A percentile compares a stretch with the other conserved stretches of the same genome.
Conservation (phyloP, 2,797 vertebrate species). For the Nannoperca obscura region DNA sequence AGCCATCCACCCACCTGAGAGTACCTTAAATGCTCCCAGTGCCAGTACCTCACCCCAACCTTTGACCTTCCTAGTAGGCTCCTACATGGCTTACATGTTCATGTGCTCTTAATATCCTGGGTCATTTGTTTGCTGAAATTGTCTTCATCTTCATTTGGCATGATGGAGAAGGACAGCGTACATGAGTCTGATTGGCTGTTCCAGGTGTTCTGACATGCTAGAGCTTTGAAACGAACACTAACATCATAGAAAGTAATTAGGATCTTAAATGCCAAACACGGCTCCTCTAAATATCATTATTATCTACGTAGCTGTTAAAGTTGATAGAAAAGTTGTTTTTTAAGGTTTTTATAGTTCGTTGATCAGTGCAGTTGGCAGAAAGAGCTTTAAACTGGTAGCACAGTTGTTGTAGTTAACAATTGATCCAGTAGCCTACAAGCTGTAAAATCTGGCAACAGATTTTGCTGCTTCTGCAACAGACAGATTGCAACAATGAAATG, state of each 20-base stretch:
- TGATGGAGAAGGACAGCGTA: not conserved
- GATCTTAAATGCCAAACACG: not conserved
- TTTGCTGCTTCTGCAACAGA: slow-evolving; percentile 39
- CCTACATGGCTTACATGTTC: too few relatives aligned
- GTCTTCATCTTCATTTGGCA: not conserved
- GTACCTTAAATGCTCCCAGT: not conserved
- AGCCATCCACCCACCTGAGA: not conserved
- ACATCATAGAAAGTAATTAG: not conserved
- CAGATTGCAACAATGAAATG: slow-evolving; percentile 44
- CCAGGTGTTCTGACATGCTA: not conserved
- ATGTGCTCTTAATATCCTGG: not conserved
- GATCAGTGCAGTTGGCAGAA: slow-evolving; percentile 43
- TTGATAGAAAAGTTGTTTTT: not conserved
- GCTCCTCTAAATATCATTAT: not conserved
- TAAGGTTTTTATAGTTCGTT: not conserved
- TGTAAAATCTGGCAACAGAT: slow-evolving; percentile 53
- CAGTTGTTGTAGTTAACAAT: slow-evolving; percentile 70
- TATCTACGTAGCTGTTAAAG: slow-evolving; percentile 5
- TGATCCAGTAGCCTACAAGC: slow-evolving; percentile 61
- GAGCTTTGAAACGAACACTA: not conserved
- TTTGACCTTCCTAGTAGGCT: slow-evolving; percentile 13
- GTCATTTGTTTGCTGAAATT: not conserved
- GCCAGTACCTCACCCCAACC: not conserved
- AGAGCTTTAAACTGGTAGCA: slow-evolving; percentile 26
- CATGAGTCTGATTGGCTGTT: not conserved